Base-by-base conservation (phyloP, 2,888 invertebrate genomes). In the Andrena fulva region DNA sequence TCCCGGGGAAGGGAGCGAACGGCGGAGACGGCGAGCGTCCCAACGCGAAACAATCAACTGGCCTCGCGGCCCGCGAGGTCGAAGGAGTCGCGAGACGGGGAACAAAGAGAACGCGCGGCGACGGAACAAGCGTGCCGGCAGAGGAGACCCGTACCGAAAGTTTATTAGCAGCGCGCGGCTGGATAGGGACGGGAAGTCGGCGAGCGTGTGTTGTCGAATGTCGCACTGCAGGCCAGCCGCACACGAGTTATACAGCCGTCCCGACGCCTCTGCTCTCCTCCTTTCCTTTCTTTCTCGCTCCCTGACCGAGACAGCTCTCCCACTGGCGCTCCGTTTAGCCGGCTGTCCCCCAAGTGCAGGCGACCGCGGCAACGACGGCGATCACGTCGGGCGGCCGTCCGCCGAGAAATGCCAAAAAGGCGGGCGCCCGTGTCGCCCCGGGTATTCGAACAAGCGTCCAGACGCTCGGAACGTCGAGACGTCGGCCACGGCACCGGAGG, bases 151-250 rank as follows among this genome's bases (percentile, higher is more conserved):
- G 29, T 42, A 73, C 42, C 56, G 66, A 80, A 75, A 80, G 80
- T 82, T 70, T 66, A 62, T 70, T 75, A 70, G 59, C 68, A 1
- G 42, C 33, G 27, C 35, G 62, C 16, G 48, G 5, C 24, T 35
- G 31, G 27, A n/a, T 24, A 33, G 52, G 52, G 59, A 68, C 63
- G 68, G 70, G 64, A 77, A 75, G 71, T 50, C 66, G 74, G 20
- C 52, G 62, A 42, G 79, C 76, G 73, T 82, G 77, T 82, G 82
- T 87, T 82, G 86, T 87, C 82, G 86, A 87, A 80, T 85, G 86
- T 87, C 86, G 83, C 83, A 85, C 77, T 85, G 82, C 82, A 85
- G 85, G 77, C 60, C 80, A 59, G 60, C 77, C 59, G 62, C 52
- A 73, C 77, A 73, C 69, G 63, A 59, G 48, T 48, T 54, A 66